Conservation (phyloP, 2,797 vertebrate genomes). For the Takifugu ocellatus region DNA sequence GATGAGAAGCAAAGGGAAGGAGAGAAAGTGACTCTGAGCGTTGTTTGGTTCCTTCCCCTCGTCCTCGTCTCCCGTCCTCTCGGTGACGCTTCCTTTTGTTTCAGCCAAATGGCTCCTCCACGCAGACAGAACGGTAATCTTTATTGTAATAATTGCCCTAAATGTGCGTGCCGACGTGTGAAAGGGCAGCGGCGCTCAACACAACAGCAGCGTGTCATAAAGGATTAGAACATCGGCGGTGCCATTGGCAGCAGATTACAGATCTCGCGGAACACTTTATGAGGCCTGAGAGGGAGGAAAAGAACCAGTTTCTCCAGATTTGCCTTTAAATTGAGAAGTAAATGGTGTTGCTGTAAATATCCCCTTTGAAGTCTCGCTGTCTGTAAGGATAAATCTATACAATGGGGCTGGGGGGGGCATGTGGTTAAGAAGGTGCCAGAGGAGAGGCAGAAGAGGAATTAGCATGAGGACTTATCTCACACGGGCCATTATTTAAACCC, state of each 20-base stretch:
- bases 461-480: conserved; percentile 88
- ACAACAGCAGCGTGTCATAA: conserved; percentile 30
- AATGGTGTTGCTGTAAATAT: conserved; percentile 47
- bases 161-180: conserved; percentile 48
- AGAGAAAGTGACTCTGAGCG: conserved; percentile 36
- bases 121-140: conserved; percentile 40
- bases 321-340: conserved; percentile 31
- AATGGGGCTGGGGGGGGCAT: conserved; percentile 78
- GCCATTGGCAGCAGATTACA: conserved; percentile 32
- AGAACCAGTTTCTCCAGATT: conserved; percentile 32
- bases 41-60: conserved; percentile 4
- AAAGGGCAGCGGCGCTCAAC: conserved; percentile 35
- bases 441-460: conserved; percentile 86
- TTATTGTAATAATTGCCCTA: conserved; percentile 49
- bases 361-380: conserved; percentile 55
- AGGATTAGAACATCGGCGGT: conserved; percentile 52
- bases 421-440: conserved; percentile 77
- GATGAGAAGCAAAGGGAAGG: conserved; percentile 37
- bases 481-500: conserved; percentile 86
- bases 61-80: conserved; percentile 19
- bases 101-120: conserved; percentile 42
- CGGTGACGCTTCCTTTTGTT: conserved; percentile 54
- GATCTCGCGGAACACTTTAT: conserved; percentile 39
- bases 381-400: conserved; percentile 68
- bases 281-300: conserved; percentile 19